phyloP scores from a whole-genome alignment of 2,797 vertebrate genomes.

The Valencia hispanica region DNA sequence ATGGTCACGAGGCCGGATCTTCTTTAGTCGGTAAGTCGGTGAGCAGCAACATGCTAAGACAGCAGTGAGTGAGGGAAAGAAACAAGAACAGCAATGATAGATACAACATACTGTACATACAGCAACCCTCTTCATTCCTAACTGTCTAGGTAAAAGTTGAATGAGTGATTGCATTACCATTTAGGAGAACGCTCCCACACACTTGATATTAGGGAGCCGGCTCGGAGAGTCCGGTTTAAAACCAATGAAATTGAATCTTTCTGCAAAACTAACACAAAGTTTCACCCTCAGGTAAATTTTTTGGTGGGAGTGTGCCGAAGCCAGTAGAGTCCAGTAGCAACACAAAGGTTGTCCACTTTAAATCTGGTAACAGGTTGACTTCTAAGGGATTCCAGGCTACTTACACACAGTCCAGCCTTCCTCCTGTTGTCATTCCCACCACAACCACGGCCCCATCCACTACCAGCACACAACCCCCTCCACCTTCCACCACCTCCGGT shows the following conservation, averaged over 20 bases:
- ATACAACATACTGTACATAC: background rate
- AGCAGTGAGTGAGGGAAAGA: background rate
- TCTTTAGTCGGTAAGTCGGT: conserved; percentile 58
- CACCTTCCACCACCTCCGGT: conserved; percentile 54
- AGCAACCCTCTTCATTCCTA: background rate
- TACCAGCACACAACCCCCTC: conserved; percentile 9
- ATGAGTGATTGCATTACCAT: background rate
- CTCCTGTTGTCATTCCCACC: conserved; percentile 52
- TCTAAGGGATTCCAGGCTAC: conserved; percentile 78
- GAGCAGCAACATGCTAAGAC: background rate
- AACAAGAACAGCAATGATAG: background rate
- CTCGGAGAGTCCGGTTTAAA: conserved; percentile 38
- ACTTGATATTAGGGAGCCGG: no score
- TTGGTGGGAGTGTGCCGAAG: conserved; percentile 68
- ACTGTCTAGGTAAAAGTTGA: conserved; percentile 7
- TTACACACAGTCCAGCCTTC: conserved; percentile 69
- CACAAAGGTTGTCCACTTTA: conserved; percentile 80
- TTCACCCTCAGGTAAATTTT: conserved; percentile 75
- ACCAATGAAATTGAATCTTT: conserved; percentile 30
- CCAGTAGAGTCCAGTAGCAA: conserved; percentile 68
- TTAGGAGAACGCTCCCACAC: no score
- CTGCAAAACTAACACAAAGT: conserved; percentile 16
- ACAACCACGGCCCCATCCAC: conserved; percentile 6
- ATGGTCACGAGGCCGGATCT: conserved; percentile 63
- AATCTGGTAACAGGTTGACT: conserved; percentile 63